Evolutionary conservation across 2,113 vertebrate genomes (phyloP).

Genomic region (Larimichthys crocea): DNA sequence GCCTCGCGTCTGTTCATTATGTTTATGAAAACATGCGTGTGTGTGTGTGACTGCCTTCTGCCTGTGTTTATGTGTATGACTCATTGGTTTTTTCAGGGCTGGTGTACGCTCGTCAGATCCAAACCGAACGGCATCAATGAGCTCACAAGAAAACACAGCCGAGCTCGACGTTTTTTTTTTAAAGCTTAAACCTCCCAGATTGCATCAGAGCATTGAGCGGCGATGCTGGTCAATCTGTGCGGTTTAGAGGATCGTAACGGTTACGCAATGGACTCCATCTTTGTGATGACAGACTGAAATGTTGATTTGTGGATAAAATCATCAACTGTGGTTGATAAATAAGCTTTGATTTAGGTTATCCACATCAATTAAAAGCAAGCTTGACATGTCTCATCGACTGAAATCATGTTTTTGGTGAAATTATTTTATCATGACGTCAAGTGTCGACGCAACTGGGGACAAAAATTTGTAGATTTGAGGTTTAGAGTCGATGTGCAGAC

Average conservation of each 20-base stretch:
- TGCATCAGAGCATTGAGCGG: constrained; percentile 35
- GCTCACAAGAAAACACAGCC: neutral
- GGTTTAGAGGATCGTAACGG: neutral
- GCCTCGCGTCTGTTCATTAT: constrained; percentile 38
- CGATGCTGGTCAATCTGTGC: constrained; percentile 24
- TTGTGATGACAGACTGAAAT: neutral
- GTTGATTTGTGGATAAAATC: neutral
- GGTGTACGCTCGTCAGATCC: constrained; percentile 14
- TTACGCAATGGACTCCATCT: constrained; percentile 12
- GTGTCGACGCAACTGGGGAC: no score
- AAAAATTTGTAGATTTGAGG: no score
- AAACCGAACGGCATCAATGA: constrained; percentile 11
- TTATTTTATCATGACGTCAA: neutral
- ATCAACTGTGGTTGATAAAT: neutral
- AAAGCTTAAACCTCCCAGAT: constrained; percentile 42
- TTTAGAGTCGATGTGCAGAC: neutral
- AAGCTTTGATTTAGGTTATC: no score
- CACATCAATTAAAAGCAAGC: no score
- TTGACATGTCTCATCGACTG: neutral
- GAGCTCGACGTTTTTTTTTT: constrained; percentile 1
- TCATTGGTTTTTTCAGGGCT: constrained; percentile 34
- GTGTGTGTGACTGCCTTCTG: neutral
- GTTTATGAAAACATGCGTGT: neutral
- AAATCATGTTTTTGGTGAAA: neutral
- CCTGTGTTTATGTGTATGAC: constrained; percentile 34